Evolutionary conservation across 2,113 vertebrate species (phyloP), one percentile per base, ranked within the genome.

Genomic region (Tachysurus vachellii): DNA sequence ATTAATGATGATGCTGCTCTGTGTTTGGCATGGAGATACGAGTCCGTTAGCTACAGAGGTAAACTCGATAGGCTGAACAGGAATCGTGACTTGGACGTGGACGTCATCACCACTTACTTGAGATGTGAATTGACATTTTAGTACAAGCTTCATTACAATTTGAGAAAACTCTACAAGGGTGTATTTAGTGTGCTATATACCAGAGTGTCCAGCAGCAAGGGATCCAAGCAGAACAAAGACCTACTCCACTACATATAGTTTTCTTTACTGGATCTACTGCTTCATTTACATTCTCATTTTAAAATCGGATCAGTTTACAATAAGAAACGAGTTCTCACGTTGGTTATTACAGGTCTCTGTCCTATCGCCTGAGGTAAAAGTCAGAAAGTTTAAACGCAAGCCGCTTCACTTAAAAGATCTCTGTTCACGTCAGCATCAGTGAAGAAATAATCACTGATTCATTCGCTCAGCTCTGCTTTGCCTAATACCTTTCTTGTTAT

Each of bases 1-100:
- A 61, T 75, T 86, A 80, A 86, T 86, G 85, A 86, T 68, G 61
- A 13, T 86, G 85, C 76, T 68, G 84, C 31, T 77, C 62, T 50
- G 73, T 54, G 50, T 31, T 56, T 56, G 53, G 83, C 21, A 26
- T 42, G 31, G 53, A 84, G 23, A 8, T 36, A 6, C 0, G 82
- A 57, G 66, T 42, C 66, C 0, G 50, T 44, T 71, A 4, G 66
- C 50, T 36, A 1, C 23, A 56, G 11, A 23, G 54, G 13, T 66
- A 71, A 57, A 68, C 62, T 31, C 31, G 62, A 70, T 50, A 31
- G 28, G 62, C 47, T 11, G 17, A 50, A 82, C 62, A 14, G 44
- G 73, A 76, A 23, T 28, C 44, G 0, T 14, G 42, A 76, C 44
- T 76, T 62, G 21, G 4, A 13, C 81, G 28, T 50, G 50, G n/a